Evolutionary conservation across 1,140 invertebrate species (phyloP), one percentile per base, ranked within the genome.

Genomic region (Rhopalosiphum padi): DNA sequence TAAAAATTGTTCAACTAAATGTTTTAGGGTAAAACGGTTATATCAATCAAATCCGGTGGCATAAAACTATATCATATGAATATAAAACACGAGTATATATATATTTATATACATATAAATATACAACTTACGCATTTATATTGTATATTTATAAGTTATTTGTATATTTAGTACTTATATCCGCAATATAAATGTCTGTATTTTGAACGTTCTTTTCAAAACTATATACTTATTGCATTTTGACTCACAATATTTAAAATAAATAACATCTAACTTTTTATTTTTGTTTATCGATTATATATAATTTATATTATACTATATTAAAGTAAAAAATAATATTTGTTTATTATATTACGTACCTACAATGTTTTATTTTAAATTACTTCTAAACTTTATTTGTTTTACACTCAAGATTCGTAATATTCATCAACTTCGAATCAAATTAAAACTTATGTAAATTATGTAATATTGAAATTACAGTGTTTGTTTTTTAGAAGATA

Each of bases 11-110:
- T 43, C 46, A 37, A 41, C 91, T 86, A 86, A 93, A 86, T 55
- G 91, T 83, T 82, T 83, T 48, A 51, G n/a, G 35, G 25, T 91
- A 91, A 91, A 92, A 92, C 91, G n/a, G 77, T 92, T 77, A 37
- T 92, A 83, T 92, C 90, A 91, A 91, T 83, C 90, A 91, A 91
- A 91, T 91, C 68, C 41, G 7, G 55, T 22, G 30, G 41, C 60
- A 53, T 53, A 89, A 89, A 35, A 37, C 87, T 51, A 46, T 46
- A 85, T 85, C 37, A 85, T 85, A 85, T 86, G 18, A 43, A 23
- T 86, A 86, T 43, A 3, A 25, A 11, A 15, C 4, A 11, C 25
- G 43, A n/a, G 21, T 88, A 21, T n/a, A 46, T n/a, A 23, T 83
- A 85, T 85, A 85, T 43, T 35, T 35, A 35, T 41, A 7, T 83